Evolutionary conservation across 2,113 vertebrate species (phyloP), one percentile per base, ranked within the genome.

Genomic region (Sturnira hondurensis): DNA sequence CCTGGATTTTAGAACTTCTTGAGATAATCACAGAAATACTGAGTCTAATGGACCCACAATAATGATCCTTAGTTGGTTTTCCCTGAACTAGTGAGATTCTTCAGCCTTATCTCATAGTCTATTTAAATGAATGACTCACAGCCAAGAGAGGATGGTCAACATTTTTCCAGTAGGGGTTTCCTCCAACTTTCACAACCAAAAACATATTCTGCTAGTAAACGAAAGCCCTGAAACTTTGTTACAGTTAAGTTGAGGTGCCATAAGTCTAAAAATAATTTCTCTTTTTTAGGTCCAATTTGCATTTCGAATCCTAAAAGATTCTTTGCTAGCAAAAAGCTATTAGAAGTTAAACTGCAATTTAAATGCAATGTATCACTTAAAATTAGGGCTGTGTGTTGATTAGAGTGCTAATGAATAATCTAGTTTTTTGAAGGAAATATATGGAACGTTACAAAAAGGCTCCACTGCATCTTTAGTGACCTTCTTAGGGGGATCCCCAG

Each of bases 221-320:
- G 41, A 65, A 93, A 93, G 33, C 47, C 54, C 36, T 68, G 2
- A 74, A 91, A 50, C 24, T 16, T 36, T 81, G 52, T 82, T 63
- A 85, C 80, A 85, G 80, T 95, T 78, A 93, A 86, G 67, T 77
- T 74, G 63, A 93, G 93, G 95, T 88, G 28, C 17, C 33, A 7
- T 65, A 91, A 85, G 63, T 90, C 87, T 97, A 96, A 96, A 97
- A 96, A 94, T 94, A 95, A 65, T 65, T 93, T 95, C 96, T 95
- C 80, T 89, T 96, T 89, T 87, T 91, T 58, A 97, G 74, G 76
- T 77, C 13, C 86, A 93, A 96, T 96, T 93, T 97, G 96, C 92
- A 96, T 96, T 95, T 95, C 92, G 81, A 96, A 92, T 93, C 50
- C 74, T 85, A 56, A 93, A 93, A 89, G 80, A 76, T 41, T 90